A percentile compares a stretch with the other conserved stretches of the same genome.
phyloP scores from a whole-genome alignment of 2,888 invertebrate species.

The Aethes cnicana region DNA sequence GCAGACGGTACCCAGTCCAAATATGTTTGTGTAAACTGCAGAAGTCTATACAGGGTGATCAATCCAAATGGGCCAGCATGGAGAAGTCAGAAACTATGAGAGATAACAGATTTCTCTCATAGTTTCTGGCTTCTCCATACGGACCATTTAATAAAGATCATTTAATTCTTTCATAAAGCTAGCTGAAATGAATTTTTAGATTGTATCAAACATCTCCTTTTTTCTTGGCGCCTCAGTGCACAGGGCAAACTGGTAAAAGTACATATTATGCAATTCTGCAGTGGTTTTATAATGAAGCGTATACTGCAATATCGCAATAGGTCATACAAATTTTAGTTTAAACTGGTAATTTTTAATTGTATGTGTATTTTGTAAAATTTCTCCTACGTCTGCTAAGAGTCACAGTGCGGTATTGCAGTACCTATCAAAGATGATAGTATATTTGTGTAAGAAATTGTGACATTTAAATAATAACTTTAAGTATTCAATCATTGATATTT shows the following conservation, averaged over 20 bases:
- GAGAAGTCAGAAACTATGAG: too few relatives aligned
- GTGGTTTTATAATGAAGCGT: slow-evolving; percentile 13
- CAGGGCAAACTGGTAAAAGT: neutral
- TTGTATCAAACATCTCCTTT: too few relatives aligned
- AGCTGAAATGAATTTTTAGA: too few relatives aligned
- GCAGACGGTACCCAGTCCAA: too few relatives aligned
- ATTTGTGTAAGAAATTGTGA: slow-evolving; percentile 55
- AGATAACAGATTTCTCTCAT: too few relatives aligned
- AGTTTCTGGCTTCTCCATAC: too few relatives aligned
- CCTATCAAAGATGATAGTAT: slow-evolving; percentile 40
- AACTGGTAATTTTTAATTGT: neutral
- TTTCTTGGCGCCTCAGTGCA: neutral
- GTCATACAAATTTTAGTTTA: neutral
- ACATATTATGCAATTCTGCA: too few relatives aligned
- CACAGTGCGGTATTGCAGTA: slow-evolving; percentile 43
- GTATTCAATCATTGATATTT: slow-evolving; percentile 45
- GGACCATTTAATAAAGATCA: too few relatives aligned
- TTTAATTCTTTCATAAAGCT: too few relatives aligned
- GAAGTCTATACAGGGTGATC: too few relatives aligned
- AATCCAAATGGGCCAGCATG: too few relatives aligned
- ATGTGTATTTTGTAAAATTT: slow-evolving; percentile 14
- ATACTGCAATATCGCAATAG: slow-evolving; percentile 40
- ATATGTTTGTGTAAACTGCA: too few relatives aligned
- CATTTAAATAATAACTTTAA: slow-evolving; percentile 53
- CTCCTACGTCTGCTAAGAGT: slow-evolving; percentile 4